Base-by-base conservation (phyloP, 1,140 invertebrate species). In the Panagrolaimus sp. region DNA sequence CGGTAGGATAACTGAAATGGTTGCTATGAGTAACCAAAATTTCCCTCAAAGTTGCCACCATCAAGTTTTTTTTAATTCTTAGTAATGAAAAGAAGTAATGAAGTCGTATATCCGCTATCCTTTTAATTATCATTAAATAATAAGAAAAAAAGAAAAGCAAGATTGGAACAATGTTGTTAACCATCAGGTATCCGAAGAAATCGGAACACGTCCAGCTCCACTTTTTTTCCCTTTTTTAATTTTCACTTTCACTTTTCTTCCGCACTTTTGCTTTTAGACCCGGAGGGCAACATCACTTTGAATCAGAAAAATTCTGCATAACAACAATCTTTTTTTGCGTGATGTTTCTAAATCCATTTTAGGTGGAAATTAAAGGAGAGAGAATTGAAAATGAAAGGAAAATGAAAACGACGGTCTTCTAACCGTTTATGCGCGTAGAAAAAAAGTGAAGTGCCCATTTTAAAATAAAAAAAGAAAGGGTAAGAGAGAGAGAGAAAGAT, bases 361-460 rank as follows among this genome's bases (percentile, higher is more conserved):
- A 16, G 51, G 51, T 57, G 51, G 47, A 57, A 57, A 57, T 57
- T 57, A 57, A 27, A 57, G 51, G 51, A 57, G 7, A n/a, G n/a
- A 38, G 31, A 38, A 38, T 38, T 38, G 31, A 38, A 38, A 38
- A 38, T 38, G 51, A 57, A 57, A 57, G 27, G 51, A 57, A 57
- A 57, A 27, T 20, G 27, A 57, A 57, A 57, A 57, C 51, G 51
- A 57, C 27, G 51, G 51, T 57, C 31, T 38, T 38, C 16, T 20
- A 57, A 57, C 51, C 51, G 51, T 57, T 57, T 57, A 57, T 57
- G 51, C 51, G 51, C 51, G 51, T 16, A 57, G n/a, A n/a, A 57
- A 38, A 38, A 38, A 57, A 57, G 51, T 57, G 51, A 57, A 57
- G 51, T 57, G 51, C 51, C 51, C 51, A 57, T 57, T 57, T 57